Percentiles rank a stretch among this genome's conserved stretches.
phyloP scores from a whole-genome alignment of 2,797 vertebrate species.

The Tapirus indicus region DNA sequence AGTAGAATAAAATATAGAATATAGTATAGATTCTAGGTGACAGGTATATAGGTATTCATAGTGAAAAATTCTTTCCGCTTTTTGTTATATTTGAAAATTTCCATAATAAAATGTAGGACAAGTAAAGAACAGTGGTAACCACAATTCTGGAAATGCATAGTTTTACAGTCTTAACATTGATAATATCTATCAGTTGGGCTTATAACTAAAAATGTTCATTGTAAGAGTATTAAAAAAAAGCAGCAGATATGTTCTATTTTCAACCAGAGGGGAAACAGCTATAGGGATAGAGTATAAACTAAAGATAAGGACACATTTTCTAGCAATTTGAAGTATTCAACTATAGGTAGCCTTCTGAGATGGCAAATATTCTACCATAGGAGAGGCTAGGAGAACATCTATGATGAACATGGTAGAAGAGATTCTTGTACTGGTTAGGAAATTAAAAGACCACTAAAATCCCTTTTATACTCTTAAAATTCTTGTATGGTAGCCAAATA shows the following conservation, averaged over 20 bases:
- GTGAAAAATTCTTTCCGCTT: neutral
- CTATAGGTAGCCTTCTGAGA: neutral
- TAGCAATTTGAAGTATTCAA: conserved; percentile 36
- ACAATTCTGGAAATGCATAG: neutral
- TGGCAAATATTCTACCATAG: neutral
- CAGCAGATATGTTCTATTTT: neutral
- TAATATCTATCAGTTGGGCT: neutral
- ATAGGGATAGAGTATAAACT: neutral
- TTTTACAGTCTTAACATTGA: neutral
- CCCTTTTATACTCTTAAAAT: conserved; percentile 5
- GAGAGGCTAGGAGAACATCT: neutral
- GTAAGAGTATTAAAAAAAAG: neutral
- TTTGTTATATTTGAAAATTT: neutral
- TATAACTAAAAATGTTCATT: conserved; percentile 45
- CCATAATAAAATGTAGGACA: conserved; percentile 10
- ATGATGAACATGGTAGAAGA: conserved; percentile 8
- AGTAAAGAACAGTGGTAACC: conserved; percentile 27
- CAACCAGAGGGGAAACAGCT: conserved; percentile 11
- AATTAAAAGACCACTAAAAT: conserved; percentile 45
- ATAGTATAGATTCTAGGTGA: neutral
- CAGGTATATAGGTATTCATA: neutral
- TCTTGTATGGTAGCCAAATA: neutral
- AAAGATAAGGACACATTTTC: conserved; percentile 1
- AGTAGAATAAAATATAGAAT: conserved; percentile 1
- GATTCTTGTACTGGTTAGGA: neutral